These are phyloP conservation scores for Cisticola juncidis DNA, from an alignment of 2,113 vertebrate genomes.

Conservation along the genomic window DNA sequence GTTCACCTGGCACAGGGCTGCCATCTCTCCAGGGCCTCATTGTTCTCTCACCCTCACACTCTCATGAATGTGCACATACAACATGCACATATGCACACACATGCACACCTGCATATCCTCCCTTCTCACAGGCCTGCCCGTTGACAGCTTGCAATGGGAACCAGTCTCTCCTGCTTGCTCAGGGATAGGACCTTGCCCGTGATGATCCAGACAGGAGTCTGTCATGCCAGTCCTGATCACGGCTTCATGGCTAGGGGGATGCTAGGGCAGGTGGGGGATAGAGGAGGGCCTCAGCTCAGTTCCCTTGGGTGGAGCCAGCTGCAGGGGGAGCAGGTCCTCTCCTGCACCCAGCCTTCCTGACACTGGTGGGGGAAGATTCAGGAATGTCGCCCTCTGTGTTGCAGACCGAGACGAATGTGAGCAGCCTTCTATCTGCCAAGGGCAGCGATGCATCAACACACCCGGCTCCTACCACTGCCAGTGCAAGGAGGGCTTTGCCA, in stretches of 20 bases:
- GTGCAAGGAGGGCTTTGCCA: slow-evolving; percentile 83
- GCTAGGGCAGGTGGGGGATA: too few species aligned
- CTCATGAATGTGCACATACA: not conserved
- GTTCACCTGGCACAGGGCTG: not conserved
- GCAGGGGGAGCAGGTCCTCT: not conserved
- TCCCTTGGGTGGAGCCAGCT: not conserved
- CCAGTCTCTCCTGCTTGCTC: not conserved
- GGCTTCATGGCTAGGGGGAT: not conserved
- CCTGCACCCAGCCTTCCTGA: not conserved
- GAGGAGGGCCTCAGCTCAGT: not conserved
- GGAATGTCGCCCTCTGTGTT: slow-evolving; percentile 3
- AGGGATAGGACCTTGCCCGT: not conserved
- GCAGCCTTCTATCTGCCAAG: slow-evolving; percentile 80
- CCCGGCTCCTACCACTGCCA: slow-evolving; percentile 88
- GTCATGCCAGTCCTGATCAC: not conserved
- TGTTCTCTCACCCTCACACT: rapidly evolving
- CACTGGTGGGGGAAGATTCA: not conserved
- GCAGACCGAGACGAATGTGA: slow-evolving; percentile 89
- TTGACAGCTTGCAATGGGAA: not conserved
- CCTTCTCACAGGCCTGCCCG: not conserved
- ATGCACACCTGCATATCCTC: not conserved
- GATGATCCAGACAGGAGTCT: not conserved
- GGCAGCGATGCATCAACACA: slow-evolving; percentile 86
- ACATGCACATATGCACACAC: too few species aligned
- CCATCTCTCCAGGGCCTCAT: not conserved